Evolutionary conservation across 2,888 invertebrate genomes (phyloP).

Genomic region (Mesopsocus fuscifrons): DNA sequence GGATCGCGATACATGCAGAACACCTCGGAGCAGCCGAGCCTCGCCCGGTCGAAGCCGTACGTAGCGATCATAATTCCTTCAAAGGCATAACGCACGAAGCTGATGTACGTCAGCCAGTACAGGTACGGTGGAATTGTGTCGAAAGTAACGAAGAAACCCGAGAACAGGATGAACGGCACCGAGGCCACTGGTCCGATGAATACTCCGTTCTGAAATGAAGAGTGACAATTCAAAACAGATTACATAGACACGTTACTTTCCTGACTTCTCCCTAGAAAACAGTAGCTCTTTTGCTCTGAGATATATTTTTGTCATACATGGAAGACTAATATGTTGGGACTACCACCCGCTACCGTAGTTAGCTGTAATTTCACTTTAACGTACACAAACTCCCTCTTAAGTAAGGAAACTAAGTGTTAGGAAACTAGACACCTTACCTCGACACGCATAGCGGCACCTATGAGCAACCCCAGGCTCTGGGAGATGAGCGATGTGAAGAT

Average conservation of each 20-base stretch:
- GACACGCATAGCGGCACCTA: constrained; percentile 80
- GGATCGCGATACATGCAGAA: constrained; percentile 24
- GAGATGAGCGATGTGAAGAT: constrained; percentile 79
- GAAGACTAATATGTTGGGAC: constrained; percentile 4
- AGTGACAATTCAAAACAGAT: constrained; percentile 16
- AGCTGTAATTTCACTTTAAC: no score
- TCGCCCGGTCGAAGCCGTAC: constrained; percentile 70
- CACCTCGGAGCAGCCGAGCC: constrained; percentile 59
- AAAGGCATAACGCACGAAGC: constrained; percentile 81
- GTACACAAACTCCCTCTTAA: no score
- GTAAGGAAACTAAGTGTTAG: no score
- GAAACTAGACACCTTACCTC: no score
- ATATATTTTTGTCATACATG: background rate
- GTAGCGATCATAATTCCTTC: constrained; percentile 83
- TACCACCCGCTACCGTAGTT: no score
- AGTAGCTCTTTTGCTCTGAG: no score
- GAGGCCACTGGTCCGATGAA: constrained; percentile 73
- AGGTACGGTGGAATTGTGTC: constrained; percentile 78
- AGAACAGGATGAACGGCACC: constrained; percentile 69
- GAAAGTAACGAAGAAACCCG: constrained; percentile 87
- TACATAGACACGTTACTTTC: background rate
- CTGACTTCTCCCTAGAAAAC: no score
- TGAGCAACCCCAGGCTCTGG: constrained; percentile 78
- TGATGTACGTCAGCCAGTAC: constrained; percentile 75
- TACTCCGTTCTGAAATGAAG: constrained; percentile 32